These are phyloP conservation scores for Lagodon rhomboides DNA, from an alignment of 2,797 vertebrate genomes.

Conservation along the genomic window DNA sequence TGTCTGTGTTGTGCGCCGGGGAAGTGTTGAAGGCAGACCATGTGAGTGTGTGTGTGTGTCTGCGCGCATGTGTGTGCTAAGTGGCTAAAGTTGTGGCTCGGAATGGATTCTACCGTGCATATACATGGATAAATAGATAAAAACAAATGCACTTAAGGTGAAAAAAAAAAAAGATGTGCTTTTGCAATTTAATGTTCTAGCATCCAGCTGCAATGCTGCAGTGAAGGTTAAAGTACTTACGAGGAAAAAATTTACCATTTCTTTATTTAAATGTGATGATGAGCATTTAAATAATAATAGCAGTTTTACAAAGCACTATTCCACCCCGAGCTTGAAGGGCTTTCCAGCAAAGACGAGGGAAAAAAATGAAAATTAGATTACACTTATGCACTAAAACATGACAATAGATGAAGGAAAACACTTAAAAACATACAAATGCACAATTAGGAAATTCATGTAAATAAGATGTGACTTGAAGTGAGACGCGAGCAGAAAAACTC, in stretches of 20 bases:
- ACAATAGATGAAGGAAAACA: not conserved
- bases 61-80: constrained; percentile 24
- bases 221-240: constrained; percentile 41
- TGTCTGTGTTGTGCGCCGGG: constrained; percentile 60
- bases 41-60: constrained; percentile 12
- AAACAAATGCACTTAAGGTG: constrained; percentile 39
- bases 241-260: constrained; percentile 19
- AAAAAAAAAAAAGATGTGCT: not conserved
- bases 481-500: not conserved
- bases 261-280: constrained; percentile 20
- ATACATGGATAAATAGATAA: constrained; percentile 44
- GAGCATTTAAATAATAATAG: constrained; percentile 27
- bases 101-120: constrained; percentile 63
- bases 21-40: constrained; percentile 57
- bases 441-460: not conserved
- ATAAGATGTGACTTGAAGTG: not conserved
- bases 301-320: constrained; percentile 12
- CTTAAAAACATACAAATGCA: not conserved
- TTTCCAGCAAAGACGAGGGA: not conserved
- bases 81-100: constrained; percentile 49
- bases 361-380: not conserved
- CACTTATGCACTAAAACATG: not conserved
- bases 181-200: constrained; percentile 29
- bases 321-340: not conserved
- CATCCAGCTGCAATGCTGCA: constrained; percentile 3